Evolutionary conservation across 2,797 vertebrate genomes (phyloP).

Genomic region (Carcharodon carcharias): DNA sequence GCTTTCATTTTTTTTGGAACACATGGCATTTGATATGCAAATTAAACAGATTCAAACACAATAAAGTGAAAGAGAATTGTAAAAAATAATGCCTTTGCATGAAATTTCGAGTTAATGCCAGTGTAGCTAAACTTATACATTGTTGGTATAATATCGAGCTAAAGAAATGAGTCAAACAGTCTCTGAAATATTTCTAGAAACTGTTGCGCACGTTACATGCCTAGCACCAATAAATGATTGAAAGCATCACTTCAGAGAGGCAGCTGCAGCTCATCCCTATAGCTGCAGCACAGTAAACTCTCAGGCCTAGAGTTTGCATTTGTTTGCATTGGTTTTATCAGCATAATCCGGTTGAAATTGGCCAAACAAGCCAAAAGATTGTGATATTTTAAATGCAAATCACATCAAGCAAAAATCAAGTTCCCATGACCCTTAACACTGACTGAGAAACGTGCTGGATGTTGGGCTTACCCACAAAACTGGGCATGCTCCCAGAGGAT

Average conservation of each 20-base stretch:
- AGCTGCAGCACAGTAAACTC: neutral
- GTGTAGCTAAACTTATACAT: neutral
- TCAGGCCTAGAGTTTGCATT: neutral
- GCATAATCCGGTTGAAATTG: neutral
- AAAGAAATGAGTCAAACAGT: neutral
- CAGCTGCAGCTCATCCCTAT: neutral
- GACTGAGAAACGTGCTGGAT: neutral
- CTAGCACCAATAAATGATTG: neutral
- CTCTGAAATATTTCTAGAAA: neutral
- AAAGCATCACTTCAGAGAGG: neutral
- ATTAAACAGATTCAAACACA: neutral
- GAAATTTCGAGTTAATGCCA: neutral
- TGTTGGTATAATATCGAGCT: neutral
- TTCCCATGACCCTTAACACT: neutral
- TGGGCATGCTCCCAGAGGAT: neutral
- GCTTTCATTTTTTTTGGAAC: neutral
- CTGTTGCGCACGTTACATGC: neutral
- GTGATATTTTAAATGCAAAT: neutral
- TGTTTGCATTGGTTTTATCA: neutral
- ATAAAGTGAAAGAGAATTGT: neutral
- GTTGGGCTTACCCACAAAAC: neutral
- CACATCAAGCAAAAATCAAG: neutral
- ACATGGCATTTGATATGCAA: neutral
- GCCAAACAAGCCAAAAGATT: neutral
- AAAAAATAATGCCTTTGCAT: neutral